Evolutionary conservation across 2,888 invertebrate genomes (phyloP).

Genomic region (Phania funesta): DNA sequence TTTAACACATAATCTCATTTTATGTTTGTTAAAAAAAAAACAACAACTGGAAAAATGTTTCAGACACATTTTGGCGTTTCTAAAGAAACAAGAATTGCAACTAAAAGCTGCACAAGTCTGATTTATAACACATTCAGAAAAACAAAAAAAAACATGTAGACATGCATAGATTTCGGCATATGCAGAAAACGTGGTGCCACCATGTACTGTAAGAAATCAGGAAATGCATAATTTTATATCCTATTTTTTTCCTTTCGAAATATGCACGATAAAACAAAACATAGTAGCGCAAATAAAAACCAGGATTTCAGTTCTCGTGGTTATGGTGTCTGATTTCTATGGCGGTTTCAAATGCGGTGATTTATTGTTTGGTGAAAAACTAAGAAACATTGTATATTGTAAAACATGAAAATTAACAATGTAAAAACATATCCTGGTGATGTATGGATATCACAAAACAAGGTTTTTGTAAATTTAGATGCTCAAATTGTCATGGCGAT

Average conservation of each 20-base stretch:
- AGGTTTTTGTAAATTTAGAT: too few relatives aligned
- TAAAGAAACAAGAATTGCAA: neutral
- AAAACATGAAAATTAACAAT: neutral
- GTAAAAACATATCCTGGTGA: neutral
- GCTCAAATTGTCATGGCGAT: too few relatives aligned
- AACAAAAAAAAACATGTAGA: neutral
- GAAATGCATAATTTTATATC: neutral
- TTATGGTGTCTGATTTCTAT: slow-evolving; percentile 17
- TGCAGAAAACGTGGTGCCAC: neutral
- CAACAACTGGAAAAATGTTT: neutral
- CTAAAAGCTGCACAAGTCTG: neutral
- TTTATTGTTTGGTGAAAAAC: slow-evolving; percentile 14
- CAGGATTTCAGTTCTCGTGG: neutral
- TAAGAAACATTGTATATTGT: neutral
- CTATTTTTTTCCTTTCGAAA: neutral
- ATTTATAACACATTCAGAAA: neutral
- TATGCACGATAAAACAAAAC: neutral
- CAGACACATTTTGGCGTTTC: neutral
- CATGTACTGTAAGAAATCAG: neutral
- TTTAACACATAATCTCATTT: neutral
- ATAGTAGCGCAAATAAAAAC: neutral
- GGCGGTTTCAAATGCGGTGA: neutral
- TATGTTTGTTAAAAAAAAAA: too few relatives aligned
- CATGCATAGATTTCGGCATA: neutral
- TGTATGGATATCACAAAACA: neutral